A percentile compares a stretch with the other conserved stretches of the same genome.
These are phyloP conservation scores for Euschistus heros DNA, from an alignment of 1,140 invertebrate species.

Conservation along the genomic window DNA sequence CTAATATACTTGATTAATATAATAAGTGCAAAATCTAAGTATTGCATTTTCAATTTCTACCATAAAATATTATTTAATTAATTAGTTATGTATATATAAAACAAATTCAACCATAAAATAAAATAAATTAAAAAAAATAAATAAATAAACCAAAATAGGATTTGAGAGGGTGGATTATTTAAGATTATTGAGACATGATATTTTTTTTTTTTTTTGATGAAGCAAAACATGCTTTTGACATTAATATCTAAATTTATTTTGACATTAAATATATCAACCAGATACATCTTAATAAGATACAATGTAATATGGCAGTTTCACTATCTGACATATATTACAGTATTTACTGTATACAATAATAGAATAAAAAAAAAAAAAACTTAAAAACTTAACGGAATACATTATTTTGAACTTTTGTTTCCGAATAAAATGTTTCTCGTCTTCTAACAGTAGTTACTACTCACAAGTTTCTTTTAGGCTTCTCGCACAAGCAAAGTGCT, in stretches of 20 bases:
- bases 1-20: no score
- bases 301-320: conserved; percentile 23
- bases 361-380: conserved; percentile 18
- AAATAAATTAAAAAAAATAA: not conserved
- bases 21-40: not conserved
- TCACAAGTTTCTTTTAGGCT: no score
- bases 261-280: conserved; percentile 24
- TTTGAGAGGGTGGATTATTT: no score
- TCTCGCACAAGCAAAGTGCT: no score
- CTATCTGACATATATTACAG: conserved; percentile 24
- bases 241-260: conserved; percentile 27
- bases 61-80: not conserved
- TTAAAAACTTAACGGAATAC: conserved; percentile 10
- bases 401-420: conserved; percentile 7
- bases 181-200: not conserved
- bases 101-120: not conserved
- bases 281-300: conserved; percentile 22
- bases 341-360: conserved; percentile 18
- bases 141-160: no score
- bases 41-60: not conserved
- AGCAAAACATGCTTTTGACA: conserved; percentile 20
- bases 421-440: no score
- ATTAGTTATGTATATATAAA: not conserved
- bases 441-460: no score
- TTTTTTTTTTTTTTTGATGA: not conserved